A percentile compares a stretch with the other conserved stretches of the same genome.
phyloP scores from a whole-genome alignment of 2,888 invertebrate species.

The Dicycla oo region DNA sequence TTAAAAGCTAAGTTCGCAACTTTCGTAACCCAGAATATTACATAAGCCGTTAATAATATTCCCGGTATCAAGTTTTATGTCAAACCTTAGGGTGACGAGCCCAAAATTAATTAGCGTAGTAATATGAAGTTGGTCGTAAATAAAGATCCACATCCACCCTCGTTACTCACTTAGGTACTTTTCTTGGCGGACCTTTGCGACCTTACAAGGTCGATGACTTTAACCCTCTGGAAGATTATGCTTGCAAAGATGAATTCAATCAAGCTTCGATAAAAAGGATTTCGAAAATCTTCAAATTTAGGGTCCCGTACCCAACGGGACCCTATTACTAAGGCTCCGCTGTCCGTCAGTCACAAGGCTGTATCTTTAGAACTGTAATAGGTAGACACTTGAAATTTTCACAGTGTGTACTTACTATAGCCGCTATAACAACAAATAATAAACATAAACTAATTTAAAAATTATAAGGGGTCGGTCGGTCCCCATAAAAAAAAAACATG shows the following conservation, averaged over 20 bases:
- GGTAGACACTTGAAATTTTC: no score
- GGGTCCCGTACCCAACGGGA: no score
- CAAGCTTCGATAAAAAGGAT: slow-evolving; percentile 23
- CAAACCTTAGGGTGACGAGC: slow-evolving; percentile 42
- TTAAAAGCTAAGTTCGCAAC: neutral
- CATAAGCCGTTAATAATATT: slow-evolving; percentile 39
- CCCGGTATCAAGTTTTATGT: slow-evolving; percentile 49
- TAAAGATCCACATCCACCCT: slow-evolving; percentile 56
- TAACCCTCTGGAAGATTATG: slow-evolving; percentile 21
- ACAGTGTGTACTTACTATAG: no score
- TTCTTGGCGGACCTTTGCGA: slow-evolving; percentile 45
- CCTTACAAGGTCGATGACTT: slow-evolving; percentile 39
- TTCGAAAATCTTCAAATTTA: slow-evolving; percentile 19
- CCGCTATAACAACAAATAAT: no score
- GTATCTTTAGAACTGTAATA: no score
- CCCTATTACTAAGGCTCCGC: no score
- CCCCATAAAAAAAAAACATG: no score
- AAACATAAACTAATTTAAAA: no score
- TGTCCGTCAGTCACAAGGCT: no score
- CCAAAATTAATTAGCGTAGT: slow-evolving; percentile 65
- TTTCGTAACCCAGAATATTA: slow-evolving; percentile 1
- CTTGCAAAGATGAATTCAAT: slow-evolving; percentile 28
- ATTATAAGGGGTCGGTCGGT: no score
- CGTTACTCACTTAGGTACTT: slow-evolving; percentile 45
- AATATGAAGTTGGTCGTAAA: slow-evolving; percentile 66